A percentile compares a stretch with the other conserved stretches of the same genome.
phyloP scores from a whole-genome alignment of 1,140 invertebrate genomes.

The Acyrthosiphon pisum region DNA sequence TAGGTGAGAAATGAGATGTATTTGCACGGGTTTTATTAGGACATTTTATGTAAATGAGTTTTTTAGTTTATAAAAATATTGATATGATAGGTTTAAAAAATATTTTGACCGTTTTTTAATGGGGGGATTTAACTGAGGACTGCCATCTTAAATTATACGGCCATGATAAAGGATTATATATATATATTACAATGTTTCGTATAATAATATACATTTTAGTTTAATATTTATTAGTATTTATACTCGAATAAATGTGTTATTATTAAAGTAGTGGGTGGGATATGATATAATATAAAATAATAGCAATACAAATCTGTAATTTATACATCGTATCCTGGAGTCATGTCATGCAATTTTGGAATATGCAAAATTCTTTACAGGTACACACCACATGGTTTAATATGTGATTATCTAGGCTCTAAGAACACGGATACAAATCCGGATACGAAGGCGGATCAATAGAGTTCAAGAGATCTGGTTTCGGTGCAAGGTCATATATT shows the following conservation, averaged over 20 bases:
- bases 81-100: neutral
- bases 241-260: neutral
- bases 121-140: too few species aligned
- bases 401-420: neutral
- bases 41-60: neutral
- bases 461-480: constrained; percentile 36
- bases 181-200: neutral
- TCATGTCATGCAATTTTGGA: neutral
- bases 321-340: neutral
- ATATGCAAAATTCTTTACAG: neutral
- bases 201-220: neutral
- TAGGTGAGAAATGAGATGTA: neutral
- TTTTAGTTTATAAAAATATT: neutral
- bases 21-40: neutral
- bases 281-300: neutral
- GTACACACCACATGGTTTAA: neutral
- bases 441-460: constrained; percentile 32
- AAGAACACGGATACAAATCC: constrained; percentile 17
- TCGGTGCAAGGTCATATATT: constrained; percentile 25
- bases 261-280: neutral
- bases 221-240: neutral
- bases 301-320: constrained; percentile 20
- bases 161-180: neutral
- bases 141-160: neutral
- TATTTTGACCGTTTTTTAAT: neutral